These are phyloP conservation scores for Gymnoscelis rufifasciata DNA, from an alignment of 2,888 invertebrate species.

Conservation along the genomic window DNA sequence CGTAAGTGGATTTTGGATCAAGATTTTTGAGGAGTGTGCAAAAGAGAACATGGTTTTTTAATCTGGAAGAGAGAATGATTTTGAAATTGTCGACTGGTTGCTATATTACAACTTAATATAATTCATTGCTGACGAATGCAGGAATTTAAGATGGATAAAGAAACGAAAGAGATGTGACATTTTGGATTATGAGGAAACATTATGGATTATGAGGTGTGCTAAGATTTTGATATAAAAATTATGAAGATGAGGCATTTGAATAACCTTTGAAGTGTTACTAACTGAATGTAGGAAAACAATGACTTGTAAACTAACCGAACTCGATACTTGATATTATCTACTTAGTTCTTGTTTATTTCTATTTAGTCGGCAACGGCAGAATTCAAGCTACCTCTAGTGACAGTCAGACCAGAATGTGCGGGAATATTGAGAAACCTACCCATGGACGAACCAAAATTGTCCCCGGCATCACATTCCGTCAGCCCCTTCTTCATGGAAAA, in stretches of 20 bases:
- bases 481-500: conserved; percentile 85
- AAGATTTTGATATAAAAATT: no score
- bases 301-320: no score
- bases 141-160: conserved; percentile 33
- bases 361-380: conserved; percentile 82
- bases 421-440: conserved; percentile 81
- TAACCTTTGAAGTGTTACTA: no score
- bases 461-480: conserved; percentile 77
- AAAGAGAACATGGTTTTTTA: conserved; percentile 15
- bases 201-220: no score
- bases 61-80: conserved; percentile 22
- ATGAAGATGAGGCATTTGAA: no score
- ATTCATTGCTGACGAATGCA: conserved; percentile 3
- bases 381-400: conserved; percentile 83
- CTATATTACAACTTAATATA: no score
- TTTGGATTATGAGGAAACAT: no score
- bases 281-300: no score
- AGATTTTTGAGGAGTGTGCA: neutral
- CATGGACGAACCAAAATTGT: conserved; percentile 79
- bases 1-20: conserved; percentile 55
- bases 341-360: conserved; percentile 1
- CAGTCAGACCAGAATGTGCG: conserved; percentile 83
- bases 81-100: conserved; percentile 16
- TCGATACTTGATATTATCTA: no score
- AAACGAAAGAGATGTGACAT: conserved; percentile 33